Base-by-base conservation (phyloP, 2,113 vertebrate genomes). In the Bungarus multicinctus region DNA sequence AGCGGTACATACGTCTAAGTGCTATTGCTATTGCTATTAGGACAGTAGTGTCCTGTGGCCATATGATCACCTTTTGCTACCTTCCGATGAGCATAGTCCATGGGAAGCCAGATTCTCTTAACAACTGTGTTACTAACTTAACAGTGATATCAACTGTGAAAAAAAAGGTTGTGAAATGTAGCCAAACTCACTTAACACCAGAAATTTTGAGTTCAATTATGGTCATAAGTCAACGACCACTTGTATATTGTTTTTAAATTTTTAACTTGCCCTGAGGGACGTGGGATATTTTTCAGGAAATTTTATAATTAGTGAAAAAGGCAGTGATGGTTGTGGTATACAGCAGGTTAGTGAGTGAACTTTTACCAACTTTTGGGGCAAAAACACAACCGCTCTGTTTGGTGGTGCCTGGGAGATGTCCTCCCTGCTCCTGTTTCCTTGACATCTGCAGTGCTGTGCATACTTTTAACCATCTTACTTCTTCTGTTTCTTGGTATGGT, bases 281-380 rank as follows among this genome's bases (percentile, higher is more conserved):
- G 1, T 88, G 34, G 43, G 34, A 27, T 54, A 88, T 27, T 64
- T 53, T 11, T 25, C 81, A 50, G 88, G 57, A 18, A 43, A 58
- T 89, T 47, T 60, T 25, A 60, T 47, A 45, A 45, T 12, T 25
- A 18, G 58, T 0, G 0, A 8, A 0, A 0, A 0, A 45, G 27
- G 8, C 14, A 55, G 2, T 14, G 85, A 57, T 60, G 50, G 47
- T 34, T 53, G 47, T 87, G 5, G 43, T 34, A 39, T 74, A 39
- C 52, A 81, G 85, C n/a, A 52, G 0, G 0, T 58, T 85, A 74
- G 25, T 52, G 47, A 90, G 81, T 47, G 85, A 3, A 8, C 30
- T 90, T 88, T 52, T 54, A 55, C 2, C 85, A 43, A 16, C 34
- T 90, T 34, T 43, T 45, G 50, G 47, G 27, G 60, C 58, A 60